Evolutionary conservation across 2,888 invertebrate species (phyloP), one percentile per base, ranked within the genome.

Genomic region (Hypomecis atomaria): DNA sequence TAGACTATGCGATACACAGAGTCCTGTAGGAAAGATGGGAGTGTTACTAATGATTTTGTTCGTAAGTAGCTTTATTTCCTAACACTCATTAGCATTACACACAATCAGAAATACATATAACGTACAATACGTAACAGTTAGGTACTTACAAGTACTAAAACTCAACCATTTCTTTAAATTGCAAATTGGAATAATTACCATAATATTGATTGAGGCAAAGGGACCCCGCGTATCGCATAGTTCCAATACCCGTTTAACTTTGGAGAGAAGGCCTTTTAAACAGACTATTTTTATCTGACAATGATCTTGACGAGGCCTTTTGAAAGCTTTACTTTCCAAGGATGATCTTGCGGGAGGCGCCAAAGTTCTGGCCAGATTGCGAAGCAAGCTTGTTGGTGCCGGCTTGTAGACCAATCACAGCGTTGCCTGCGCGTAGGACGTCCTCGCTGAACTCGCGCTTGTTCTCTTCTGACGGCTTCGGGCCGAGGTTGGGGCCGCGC

Each of bases 341-440:
- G 73, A 97, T 95, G 77, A 97, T 97, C 86, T 96, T 96, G 76
- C 97, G 94, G 49, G 96, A 95, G 36, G 96, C 96, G n/a, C 97
- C 97, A 76, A 97, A 97, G 93, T 89, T 98, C 85, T 97, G 97
- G 6, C 98, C 98, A 1, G 97, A 95, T 82, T 98, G 97, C 42
- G 95, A 96, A 8, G 98, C 97, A 10, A 96, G 95, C 77, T 96
- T 96, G 89, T 98, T 98, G 72, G 95, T 95, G 44, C 98, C 98
- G 53, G 97, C 97, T 88, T 98, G 98, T 5, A 98, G 94, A 23
- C 97, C 97, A 75, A 98, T 98, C 44, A 98, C 95, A 11, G 95
- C 93, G 78, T 98, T 95, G 0, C 98, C 97, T 34, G 98, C 97
- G 42, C 96, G 93, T 57, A 98, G 92, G 71, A 97, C 96, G 72